Conservation (phyloP, 2,888 invertebrate genomes). For the Pandemis cinnamomeana region DNA sequence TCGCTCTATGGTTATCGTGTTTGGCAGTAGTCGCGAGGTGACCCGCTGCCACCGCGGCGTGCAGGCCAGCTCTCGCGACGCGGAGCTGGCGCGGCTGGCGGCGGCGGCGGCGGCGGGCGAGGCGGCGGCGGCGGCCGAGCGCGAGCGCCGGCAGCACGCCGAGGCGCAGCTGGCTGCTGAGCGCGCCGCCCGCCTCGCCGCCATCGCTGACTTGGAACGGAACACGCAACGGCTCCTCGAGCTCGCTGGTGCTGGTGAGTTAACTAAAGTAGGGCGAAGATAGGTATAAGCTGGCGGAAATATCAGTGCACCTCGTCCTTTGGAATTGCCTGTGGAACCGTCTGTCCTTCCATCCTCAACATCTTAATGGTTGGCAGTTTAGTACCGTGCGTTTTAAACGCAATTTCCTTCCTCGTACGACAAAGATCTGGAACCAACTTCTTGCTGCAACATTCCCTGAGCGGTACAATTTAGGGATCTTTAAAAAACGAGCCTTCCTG, state of each 20-base stretch:
- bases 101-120: conserved; percentile 83
- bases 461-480: no score
- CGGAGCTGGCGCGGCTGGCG: conserved; percentile 86
- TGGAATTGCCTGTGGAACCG: no score
- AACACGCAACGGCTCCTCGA: conserved; percentile 90
- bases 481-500: no score
- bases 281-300: no score
- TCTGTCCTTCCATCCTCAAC: no score
- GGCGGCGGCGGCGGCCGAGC: conserved; percentile 86
- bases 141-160: conserved; percentile 82
- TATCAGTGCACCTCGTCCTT: no score
- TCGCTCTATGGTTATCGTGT: not conserved
- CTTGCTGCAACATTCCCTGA: no score
- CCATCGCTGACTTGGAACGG: conserved; percentile 89
- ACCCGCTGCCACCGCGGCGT: conserved; percentile 84
- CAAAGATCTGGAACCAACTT: no score
- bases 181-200: conserved; percentile 88
- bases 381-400: no score
- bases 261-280: not conserved
- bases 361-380: no score
- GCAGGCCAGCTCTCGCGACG: conserved; percentile 87
- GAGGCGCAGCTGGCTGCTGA: conserved; percentile 88
- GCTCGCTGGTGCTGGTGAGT: conserved; percentile 80
- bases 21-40: conserved; percentile 66
- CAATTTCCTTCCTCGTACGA: no score